Conservation (phyloP, 1,140 invertebrate species). For the Metopolophium dirhodum region DNA sequence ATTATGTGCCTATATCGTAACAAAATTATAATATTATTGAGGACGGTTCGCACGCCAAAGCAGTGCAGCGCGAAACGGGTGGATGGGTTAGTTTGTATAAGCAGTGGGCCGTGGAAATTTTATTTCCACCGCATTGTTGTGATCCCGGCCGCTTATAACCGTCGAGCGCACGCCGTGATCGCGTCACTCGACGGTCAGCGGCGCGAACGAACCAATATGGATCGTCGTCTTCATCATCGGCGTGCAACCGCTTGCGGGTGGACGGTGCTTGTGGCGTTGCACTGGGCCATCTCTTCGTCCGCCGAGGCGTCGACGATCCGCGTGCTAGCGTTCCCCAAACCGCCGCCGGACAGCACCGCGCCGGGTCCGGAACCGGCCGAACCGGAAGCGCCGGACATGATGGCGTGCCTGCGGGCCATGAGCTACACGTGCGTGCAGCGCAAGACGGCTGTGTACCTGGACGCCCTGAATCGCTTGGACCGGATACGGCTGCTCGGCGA, state of each 20-base stretch:
- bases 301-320: background rate
- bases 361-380: background rate
- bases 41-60: no score
- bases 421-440: conserved; percentile 55
- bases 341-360: background rate
- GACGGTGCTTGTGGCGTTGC: background rate
- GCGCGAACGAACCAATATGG: background rate
- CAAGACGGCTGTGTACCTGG: conserved; percentile 55
- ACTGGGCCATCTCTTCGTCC: background rate
- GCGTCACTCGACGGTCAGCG: background rate
- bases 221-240: background rate
- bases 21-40: no score
- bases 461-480: conserved; percentile 47
- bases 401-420: conserved; percentile 38
- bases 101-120: background rate
- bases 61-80: background rate
- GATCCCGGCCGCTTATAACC: background rate
- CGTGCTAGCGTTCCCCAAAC: conserved; percentile 5
- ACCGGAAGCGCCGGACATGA: conserved; percentile 31
- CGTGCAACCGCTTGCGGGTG: background rate
- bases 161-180: background rate
- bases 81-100: background rate
- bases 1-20: no score
- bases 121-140: no score
- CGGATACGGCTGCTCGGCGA: conserved; percentile 50